Percentiles rank a stretch among this genome's conserved stretches.
Evolutionary conservation across 1,140 invertebrate species (phyloP).

Genomic region (Neodiprion fabricii): DNA sequence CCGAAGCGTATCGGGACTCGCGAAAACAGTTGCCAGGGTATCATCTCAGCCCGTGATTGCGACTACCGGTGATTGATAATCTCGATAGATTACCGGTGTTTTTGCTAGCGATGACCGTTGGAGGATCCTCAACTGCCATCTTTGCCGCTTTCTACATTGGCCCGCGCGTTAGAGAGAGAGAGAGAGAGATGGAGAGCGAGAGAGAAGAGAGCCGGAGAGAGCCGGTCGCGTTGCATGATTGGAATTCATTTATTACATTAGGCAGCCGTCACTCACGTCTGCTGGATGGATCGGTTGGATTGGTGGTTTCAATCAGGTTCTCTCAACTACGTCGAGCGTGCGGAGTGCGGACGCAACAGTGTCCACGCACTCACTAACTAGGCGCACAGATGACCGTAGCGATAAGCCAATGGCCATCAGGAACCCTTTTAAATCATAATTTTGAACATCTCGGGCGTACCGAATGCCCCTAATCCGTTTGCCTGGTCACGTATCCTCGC

Average conservation of each 20-base stretch:
- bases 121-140: no score
- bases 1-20: neutral
- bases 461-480: neutral
- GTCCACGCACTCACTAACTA: neutral
- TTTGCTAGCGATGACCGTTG: neutral
- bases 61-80: neutral
- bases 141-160: constrained; percentile 37
- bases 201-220: neutral
- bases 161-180: constrained; percentile 16
- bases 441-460: neutral
- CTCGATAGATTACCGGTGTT: neutral
- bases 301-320: constrained; percentile 40
- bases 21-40: neutral
- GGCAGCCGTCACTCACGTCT: constrained; percentile 38
- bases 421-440: neutral
- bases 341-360: neutral
- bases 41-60: neutral
- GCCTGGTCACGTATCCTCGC: neutral
- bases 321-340: neutral
- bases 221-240: constrained; percentile 33
- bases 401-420: neutral
- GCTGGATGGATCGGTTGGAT: constrained; percentile 27
- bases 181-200: neutral
- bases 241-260: constrained; percentile 54
- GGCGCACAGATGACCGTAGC: neutral